A percentile compares a stretch with the other conserved stretches of the same genome.
phyloP scores from a whole-genome alignment of 2,888 invertebrate species.

The Lithodes maja region DNA sequence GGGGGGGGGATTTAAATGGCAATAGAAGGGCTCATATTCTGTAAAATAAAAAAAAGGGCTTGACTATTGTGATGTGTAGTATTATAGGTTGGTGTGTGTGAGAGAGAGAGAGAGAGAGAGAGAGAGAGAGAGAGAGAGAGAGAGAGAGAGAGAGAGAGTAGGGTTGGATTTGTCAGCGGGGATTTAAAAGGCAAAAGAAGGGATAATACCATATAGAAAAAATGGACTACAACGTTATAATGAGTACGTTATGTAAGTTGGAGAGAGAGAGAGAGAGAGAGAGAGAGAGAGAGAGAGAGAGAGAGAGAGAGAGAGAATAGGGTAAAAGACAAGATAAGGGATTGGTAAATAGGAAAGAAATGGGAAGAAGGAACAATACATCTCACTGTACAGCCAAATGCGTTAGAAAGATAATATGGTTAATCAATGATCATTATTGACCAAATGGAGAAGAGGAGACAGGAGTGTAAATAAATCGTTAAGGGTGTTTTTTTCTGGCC shows the following conservation, averaged over 20 bases:
- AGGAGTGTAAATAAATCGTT: too few relatives aligned
- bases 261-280: constrained; percentile 1
- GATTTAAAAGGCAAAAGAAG: not conserved
- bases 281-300: constrained; percentile 1
- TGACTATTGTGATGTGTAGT: not conserved
- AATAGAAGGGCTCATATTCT: not conserved
- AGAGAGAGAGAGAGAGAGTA: not conserved
- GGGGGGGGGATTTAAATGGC: not conserved
- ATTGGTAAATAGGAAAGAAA: too few relatives aligned
- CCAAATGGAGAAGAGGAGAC: too few relatives aligned
- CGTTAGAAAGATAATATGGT: too few relatives aligned
- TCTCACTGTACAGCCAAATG: too few relatives aligned
- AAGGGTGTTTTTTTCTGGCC: too few relatives aligned
- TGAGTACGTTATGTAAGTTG: not conserved
- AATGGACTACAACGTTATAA: not conserved
- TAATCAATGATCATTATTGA: too few relatives aligned
- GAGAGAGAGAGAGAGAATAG: not conserved
- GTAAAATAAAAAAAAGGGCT: not conserved
- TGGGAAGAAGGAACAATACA: too few relatives aligned
- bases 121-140: not conserved
- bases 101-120: not conserved
- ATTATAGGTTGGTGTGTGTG: not conserved
- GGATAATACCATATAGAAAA: not conserved
- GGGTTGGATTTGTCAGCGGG: not conserved
- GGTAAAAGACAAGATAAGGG: not conserved